phyloP scores from a whole-genome alignment of 2,797 vertebrate species.

The Sebastolobus altivelis region DNA sequence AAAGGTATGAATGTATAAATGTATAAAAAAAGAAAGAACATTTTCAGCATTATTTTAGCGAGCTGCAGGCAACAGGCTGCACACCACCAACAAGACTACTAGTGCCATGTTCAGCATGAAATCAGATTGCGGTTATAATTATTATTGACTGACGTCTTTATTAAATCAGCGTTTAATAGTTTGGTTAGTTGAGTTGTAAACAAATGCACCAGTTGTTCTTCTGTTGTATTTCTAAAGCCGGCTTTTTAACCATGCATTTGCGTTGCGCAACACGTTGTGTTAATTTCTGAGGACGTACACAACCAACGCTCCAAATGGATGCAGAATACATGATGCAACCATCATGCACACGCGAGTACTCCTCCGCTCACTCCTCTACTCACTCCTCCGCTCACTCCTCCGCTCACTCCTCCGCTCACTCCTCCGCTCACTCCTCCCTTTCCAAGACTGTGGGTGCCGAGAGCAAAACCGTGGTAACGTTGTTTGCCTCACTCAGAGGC shows the following conservation, averaged over 20 bases:
- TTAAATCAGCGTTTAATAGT: constrained; percentile 21
- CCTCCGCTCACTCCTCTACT: too few species aligned
- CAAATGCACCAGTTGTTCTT: background rate
- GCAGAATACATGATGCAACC: background rate
- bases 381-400: accelerated
- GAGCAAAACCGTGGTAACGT: too few species aligned
- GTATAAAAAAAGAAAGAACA: background rate
- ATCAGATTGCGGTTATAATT: background rate
- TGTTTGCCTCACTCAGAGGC: too few species aligned
- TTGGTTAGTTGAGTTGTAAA: constrained; percentile 3
- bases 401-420: too few species aligned
- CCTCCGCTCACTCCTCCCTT: too few species aligned
- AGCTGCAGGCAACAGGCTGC: background rate
- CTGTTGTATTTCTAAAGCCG: background rate
- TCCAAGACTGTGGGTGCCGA: too few species aligned
- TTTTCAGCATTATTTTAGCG: background rate
- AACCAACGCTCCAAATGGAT: background rate
- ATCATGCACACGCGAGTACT: background rate
- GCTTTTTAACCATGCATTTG: background rate
- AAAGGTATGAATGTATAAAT: too few species aligned
- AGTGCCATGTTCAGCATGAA: background rate
- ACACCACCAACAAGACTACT: background rate
- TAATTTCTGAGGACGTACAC: background rate
- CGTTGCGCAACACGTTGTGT: accelerated
- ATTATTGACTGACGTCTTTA: constrained; percentile 4